Evolutionary conservation across 2,113 vertebrate genomes (phyloP).

Genomic region (Elgaria multicarinata): DNA sequence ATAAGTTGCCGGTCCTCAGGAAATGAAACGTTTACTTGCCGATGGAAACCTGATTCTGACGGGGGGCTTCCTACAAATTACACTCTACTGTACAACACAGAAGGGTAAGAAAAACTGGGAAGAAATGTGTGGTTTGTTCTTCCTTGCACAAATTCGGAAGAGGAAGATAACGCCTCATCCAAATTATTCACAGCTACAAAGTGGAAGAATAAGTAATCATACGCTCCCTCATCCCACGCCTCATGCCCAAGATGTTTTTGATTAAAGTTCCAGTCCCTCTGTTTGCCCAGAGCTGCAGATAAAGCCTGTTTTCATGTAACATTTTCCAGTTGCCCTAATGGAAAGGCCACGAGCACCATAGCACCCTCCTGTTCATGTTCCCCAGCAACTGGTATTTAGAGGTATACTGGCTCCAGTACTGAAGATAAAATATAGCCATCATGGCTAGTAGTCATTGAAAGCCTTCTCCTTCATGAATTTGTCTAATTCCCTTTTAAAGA

Average conservation of each 20-base stretch:
- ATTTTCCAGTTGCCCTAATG: no score
- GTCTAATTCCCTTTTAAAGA: neutral
- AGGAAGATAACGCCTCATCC: neutral
- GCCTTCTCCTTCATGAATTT: no score
- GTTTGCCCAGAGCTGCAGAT: neutral
- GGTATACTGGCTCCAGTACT: no score
- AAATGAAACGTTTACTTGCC: slow-evolving; percentile 95
- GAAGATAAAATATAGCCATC: no score
- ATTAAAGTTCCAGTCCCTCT: neutral
- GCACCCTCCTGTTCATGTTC: no score
- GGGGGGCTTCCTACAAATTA: slow-evolving; percentile 87
- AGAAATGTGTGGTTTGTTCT: slow-evolving; percentile 41
- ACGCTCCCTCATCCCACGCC: no score
- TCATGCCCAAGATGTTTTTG: neutral
- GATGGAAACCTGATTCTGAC: slow-evolving; percentile 89
- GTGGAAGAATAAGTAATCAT: neutral
- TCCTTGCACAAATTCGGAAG: neutral
- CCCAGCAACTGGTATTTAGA: no score
- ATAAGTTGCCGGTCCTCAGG: slow-evolving; percentile 87
- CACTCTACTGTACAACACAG: slow-evolving; percentile 85
- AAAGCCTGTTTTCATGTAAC: neutral
- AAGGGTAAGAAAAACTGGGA: slow-evolving; percentile 75
- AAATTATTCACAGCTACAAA: neutral
- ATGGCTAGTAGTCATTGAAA: no score
- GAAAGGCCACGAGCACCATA: no score